phyloP scores from a whole-genome alignment of 2,888 invertebrate genomes.

The Mesodorylaimus sp. region DNA sequence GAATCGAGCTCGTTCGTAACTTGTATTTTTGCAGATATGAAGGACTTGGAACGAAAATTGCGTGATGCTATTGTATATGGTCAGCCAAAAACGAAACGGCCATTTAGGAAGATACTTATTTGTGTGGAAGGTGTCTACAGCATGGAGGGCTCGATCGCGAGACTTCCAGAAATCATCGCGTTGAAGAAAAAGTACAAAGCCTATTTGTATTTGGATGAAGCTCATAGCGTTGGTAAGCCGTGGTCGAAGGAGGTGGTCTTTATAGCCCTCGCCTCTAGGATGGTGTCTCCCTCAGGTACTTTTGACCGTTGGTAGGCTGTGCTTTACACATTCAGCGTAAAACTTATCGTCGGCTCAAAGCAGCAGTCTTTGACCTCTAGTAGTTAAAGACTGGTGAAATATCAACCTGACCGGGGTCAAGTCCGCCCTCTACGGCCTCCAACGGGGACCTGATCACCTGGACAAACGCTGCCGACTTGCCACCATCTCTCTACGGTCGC shows the following conservation, averaged over 20 bases:
- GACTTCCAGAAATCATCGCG: constrained; percentile 64
- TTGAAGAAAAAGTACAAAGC: constrained; percentile 85
- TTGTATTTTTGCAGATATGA: constrained; percentile 45
- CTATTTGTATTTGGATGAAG: constrained; percentile 89
- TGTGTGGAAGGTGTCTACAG: constrained; percentile 32
- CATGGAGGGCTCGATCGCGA: constrained; percentile 91
- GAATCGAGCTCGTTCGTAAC: neutral
- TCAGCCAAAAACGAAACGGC: constrained; percentile 50
- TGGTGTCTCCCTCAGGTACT: too few relatives aligned
- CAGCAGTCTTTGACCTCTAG: too few relatives aligned
- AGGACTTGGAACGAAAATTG: constrained; percentile 58
- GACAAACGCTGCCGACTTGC: too few relatives aligned
- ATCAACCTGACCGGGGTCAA: too few relatives aligned
- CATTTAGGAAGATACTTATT: constrained; percentile 64
- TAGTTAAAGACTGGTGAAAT: too few relatives aligned
- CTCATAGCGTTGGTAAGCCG: constrained; percentile 83
- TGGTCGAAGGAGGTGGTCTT: constrained; percentile 39
- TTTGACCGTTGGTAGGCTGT: too few relatives aligned
- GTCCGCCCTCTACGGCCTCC: too few relatives aligned
- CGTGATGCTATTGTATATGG: constrained; percentile 56
- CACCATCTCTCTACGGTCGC: too few relatives aligned
- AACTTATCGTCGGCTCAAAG: too few relatives aligned
- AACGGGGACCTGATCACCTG: too few relatives aligned
- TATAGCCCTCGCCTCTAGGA: too few relatives aligned
- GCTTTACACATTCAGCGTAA: too few relatives aligned